Evolutionary conservation across 2,113 vertebrate genomes (phyloP).

Genomic region (Chloropsis hardwickii): DNA sequence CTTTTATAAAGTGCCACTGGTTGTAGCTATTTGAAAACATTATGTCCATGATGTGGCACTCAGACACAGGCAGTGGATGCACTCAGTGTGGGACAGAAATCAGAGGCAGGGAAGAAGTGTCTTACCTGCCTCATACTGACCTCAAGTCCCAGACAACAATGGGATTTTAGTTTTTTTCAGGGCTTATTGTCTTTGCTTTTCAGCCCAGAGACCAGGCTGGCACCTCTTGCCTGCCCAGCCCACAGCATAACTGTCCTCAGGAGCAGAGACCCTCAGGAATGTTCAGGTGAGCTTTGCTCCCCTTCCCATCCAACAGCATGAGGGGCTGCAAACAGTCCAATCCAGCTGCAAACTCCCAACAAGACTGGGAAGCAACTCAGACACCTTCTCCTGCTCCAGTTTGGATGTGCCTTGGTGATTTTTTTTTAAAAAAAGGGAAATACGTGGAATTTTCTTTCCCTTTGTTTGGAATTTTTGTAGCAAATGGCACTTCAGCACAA

Average conservation of each 20-base stretch:
- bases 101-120: not conserved
- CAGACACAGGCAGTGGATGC: not conserved
- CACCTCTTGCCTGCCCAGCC: not conserved
- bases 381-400: not conserved
- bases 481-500: not conserved
- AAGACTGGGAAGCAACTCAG: not conserved
- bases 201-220: not conserved
- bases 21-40: slow-evolving; percentile 10
- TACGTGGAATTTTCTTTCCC: not conserved
- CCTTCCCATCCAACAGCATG: not conserved
- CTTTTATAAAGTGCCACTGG: slow-evolving; percentile 59
- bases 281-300: not conserved
- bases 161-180: not conserved
- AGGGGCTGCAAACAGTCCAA: not conserved
- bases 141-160: not conserved
- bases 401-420: not conserved
- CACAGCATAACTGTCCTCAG: rapidly evolving
- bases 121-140: not conserved
- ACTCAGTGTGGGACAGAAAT: not conserved
- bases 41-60: not conserved
- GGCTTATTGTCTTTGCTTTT: not conserved
- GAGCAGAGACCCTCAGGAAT: not conserved
- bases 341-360: not conserved
- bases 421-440: too few species aligned
- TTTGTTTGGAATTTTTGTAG: not conserved